Conservation (phyloP, 2,888 invertebrate species). For the Cephus sareptanus region DNA sequence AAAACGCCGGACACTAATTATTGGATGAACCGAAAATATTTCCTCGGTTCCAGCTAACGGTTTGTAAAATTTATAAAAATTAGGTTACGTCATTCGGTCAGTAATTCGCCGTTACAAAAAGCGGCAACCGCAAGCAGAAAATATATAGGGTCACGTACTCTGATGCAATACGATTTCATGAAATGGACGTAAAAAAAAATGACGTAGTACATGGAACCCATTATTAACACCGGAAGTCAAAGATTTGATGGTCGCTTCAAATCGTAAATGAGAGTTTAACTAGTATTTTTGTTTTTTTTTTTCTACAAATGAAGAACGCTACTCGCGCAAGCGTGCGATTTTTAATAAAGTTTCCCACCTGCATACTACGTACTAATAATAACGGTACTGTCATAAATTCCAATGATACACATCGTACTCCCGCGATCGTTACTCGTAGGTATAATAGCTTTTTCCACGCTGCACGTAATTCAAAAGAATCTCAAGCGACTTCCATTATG, state of each 20-base stretch:
- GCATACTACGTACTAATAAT: neutral
- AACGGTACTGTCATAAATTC: neutral
- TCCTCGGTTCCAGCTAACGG: neutral
- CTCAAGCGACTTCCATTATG: neutral
- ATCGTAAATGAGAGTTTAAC: neutral
- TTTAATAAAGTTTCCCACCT: neutral
- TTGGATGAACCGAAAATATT: neutral
- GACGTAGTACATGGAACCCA: neutral
- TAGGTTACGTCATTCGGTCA: neutral
- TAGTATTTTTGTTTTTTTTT: neutral
- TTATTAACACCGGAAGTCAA: neutral
- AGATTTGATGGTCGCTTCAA: neutral
- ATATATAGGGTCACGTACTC: neutral
- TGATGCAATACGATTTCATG: neutral
- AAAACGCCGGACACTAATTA: neutral
- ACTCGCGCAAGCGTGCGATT: neutral
- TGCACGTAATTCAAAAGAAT: neutral
- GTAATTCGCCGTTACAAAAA: neutral
- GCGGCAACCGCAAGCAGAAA: neutral
- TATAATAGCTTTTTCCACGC: neutral
- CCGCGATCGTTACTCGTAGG: neutral
- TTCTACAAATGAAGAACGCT: neutral
- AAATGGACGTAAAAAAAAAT: neutral
- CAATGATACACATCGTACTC: neutral
- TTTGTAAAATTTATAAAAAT: neutral